Evolutionary conservation across 2,888 invertebrate species (phyloP), one percentile per base, ranked within the genome.

Genomic region (Sycophila texana): DNA sequence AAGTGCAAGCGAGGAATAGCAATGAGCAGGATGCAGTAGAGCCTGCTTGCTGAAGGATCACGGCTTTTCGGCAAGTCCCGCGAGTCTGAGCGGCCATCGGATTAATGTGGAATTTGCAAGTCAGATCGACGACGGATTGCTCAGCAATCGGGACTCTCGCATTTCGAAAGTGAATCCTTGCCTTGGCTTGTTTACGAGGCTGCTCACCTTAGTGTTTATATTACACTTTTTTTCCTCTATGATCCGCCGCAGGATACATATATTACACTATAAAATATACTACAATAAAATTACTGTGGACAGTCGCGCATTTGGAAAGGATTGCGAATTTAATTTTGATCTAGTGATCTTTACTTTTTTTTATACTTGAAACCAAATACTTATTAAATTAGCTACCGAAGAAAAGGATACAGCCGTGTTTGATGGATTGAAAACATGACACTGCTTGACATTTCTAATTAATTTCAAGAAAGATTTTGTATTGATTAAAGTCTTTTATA

Each of bases 61-160:
- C 26, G 3, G 26, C 26, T 26, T 26, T 26, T 26, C 26, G 26
- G 26, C 26, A 26, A 26, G 26, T 26, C 26, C 26, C 26, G 26
- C 1, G 26, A 26, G 26, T 1, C 26, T 26, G 26, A 26, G 26
- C 26, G 3, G 2, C 26, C 14, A 14, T 16, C 16, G 57, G 16
- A 39, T 74, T 65, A 74, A 65, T 20, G 57, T 10, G 22, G 57
- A 18, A 74, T 74, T 74, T 74, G 74, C 74, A 74, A 74, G 74
- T 66, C 74, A 66, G 66, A 66, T 74, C 16, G 53, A 58, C 63
- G 51, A 4, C 20, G 10, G 18, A 60, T 60, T 22, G 58, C 14
- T 60, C 16, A 22, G 16, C 22, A 7, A 55, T 66, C 22, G 66
- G 12, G 12, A 14, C 26, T 26, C 3, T 26, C 18, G n/a, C 18